Evolutionary conservation across 1,140 invertebrate genomes (phyloP), one percentile per base, ranked within the genome.

Genomic region (Pseudomyrmex concolor): DNA sequence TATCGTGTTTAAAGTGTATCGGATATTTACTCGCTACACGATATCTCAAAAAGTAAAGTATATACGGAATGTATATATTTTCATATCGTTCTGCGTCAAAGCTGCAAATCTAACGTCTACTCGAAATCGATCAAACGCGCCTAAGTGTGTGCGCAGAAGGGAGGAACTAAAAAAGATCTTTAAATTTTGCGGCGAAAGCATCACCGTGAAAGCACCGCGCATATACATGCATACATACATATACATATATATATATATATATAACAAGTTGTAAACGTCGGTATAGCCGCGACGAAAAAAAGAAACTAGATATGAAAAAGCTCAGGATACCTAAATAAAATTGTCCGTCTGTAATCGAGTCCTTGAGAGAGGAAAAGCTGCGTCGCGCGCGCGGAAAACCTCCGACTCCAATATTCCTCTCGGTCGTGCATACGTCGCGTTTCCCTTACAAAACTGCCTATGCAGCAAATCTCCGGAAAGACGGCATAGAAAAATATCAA

Each of bases 351-450:
- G 76, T 80, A 80, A 80, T 70, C 76, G 76, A 80, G 76, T 80
- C 66, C 76, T 80, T 70, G 76, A 80, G 76, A 60, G 76, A 60
- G 76, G 76, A 70, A 80, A 71, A 80, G 76, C 66, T 71, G 76
- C 66, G 54, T 71, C 19, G 66, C 34, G 34, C 34, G 34, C 34
- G 34, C 71, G 54, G 54, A 80, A 70, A 80, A 71, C 43, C 54
- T 34, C 54, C 50, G 59, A 71, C 55, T 25, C 19, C 76, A 48
- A 80, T 71, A 80, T 71, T 71, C 51, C 64, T 48, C 66, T 34
- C 66, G 76, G 10, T 80, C 71, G 45, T 80, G 66, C 66, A 71
- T 80, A 71, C 66, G 66, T 71, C 66, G 66, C 76, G 66, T 80
- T 80, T 70, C 15, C 54, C 66, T 59, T 48, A 48, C 43, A 45